Percentiles rank a stretch among this genome's conserved stretches.
Conservation (phyloP, 2,888 invertebrate genomes). For the Metacarcinus magister region DNA sequence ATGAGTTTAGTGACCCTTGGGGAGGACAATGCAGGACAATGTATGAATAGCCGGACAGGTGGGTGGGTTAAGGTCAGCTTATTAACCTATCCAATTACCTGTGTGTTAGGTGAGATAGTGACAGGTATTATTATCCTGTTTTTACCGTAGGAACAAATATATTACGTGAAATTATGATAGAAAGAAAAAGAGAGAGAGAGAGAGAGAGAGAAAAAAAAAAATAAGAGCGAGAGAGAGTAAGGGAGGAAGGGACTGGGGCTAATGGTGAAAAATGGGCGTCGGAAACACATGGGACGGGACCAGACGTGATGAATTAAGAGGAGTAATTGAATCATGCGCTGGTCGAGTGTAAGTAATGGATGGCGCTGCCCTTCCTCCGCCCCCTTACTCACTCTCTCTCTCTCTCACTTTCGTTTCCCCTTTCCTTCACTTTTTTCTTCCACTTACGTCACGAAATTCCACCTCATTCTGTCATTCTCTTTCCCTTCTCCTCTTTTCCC, state of each 20-base stretch:
- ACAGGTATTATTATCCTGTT: no score
- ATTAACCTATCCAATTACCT: no score
- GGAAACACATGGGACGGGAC: conserved; percentile 56
- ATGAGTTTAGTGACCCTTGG: no score
- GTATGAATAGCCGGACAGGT: no score
- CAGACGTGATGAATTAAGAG: conserved; percentile 75
- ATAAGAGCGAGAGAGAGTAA: conserved; percentile 38
- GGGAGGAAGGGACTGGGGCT: background rate
- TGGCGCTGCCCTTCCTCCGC: background rate
- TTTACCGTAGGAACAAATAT: no score
- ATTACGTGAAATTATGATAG: background rate
- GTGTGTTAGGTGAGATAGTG: no score
- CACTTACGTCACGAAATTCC: background rate
- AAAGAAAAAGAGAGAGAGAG: background rate
- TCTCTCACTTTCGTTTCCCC: background rate
- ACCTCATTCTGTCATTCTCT: background rate
- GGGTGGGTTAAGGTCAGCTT: no score
- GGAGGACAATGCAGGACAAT: no score
- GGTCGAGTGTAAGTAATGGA: conserved; percentile 59
- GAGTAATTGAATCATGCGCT: conserved; percentile 66
- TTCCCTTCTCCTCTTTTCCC: background rate
- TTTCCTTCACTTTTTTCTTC: background rate
- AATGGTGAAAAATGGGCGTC: conserved; percentile 68
- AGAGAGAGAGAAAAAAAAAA: background rate
- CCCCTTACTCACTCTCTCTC: background rate